Percentiles rank a stretch among this genome's conserved stretches.
Conservation (phyloP, 2,113 vertebrate genomes). For the Candoia aspera region DNA sequence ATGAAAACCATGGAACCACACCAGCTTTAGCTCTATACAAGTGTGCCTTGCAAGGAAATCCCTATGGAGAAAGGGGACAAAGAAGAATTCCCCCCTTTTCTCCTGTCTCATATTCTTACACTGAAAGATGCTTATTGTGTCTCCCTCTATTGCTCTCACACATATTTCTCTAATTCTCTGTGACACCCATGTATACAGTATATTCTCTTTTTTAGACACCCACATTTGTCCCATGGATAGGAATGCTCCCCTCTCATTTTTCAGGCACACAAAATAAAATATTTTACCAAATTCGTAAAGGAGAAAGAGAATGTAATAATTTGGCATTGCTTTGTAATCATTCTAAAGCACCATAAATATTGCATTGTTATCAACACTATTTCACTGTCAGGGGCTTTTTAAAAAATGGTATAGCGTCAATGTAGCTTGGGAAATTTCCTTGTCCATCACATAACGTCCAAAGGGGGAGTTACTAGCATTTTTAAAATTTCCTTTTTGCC, state of each 20-base stretch:
- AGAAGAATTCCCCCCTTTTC: neutral
- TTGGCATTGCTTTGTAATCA: neutral
- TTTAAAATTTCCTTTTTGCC: too few relatives aligned
- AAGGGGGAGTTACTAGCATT: too few relatives aligned
- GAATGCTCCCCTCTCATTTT: neutral
- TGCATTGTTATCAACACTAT: too few relatives aligned
- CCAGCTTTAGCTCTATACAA: neutral
- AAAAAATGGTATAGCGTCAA: too few relatives aligned
- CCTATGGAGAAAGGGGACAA: neutral
- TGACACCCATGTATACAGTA: neutral
- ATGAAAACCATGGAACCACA: neutral
- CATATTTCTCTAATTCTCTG: neutral
- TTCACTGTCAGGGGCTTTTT: too few relatives aligned
- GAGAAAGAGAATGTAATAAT: neutral
- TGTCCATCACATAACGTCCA: too few relatives aligned
- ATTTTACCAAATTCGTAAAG: too few relatives aligned
- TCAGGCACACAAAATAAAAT: neutral
- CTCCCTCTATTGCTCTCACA: neutral
- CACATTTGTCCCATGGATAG: neutral
- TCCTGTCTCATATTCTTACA: neutral
- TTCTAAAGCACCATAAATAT: neutral
- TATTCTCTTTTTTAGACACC: neutral
- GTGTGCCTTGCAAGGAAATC: neutral
- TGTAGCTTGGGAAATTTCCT: too few relatives aligned
- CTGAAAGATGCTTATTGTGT: neutral